A percentile compares a stretch with the other conserved stretches of the same genome.
phyloP scores from a whole-genome alignment of 2,888 invertebrate genomes.

The Catocala nupta region DNA sequence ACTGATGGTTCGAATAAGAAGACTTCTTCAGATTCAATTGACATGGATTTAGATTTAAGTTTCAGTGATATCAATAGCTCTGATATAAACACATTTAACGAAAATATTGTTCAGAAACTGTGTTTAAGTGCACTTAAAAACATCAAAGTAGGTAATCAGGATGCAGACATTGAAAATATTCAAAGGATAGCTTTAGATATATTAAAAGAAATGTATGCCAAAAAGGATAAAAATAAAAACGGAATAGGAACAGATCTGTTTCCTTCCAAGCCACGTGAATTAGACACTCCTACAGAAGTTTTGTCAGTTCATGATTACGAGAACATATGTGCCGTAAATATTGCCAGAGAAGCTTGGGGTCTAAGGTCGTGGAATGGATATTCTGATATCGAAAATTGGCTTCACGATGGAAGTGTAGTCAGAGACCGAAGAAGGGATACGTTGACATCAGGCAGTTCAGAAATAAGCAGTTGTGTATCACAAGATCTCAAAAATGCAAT shows the following conservation, averaged over 20 bases:
- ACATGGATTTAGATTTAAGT: conserved; percentile 85
- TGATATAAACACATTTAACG: conserved; percentile 85
- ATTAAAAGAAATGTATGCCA: conserved; percentile 84
- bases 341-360: conserved; percentile 89
- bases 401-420: conserved; percentile 88
- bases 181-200: conserved; percentile 85
- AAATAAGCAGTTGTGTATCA: conserved; percentile 83
- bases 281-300: conserved; percentile 86
- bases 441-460: conserved; percentile 87
- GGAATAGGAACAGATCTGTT: conserved; percentile 67
- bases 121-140: conserved; percentile 85
- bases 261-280: conserved; percentile 78
- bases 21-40: conserved; percentile 84
- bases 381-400: conserved; percentile 89
- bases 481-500: conserved; percentile 81
- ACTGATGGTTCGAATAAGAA: conserved; percentile 83
- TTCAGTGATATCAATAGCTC: conserved; percentile 86
- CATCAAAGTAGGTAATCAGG: conserved; percentile 85
- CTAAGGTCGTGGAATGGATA: conserved; percentile 89
- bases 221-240: conserved; percentile 80
- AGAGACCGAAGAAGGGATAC: conserved; percentile 87
- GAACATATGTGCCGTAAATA: conserved; percentile 89
- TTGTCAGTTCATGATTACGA: conserved; percentile 90
- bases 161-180: conserved; percentile 85
- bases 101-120: conserved; percentile 85